A percentile compares a stretch with the other conserved stretches of the same genome.
phyloP scores from a whole-genome alignment of 1,140 invertebrate species.

The Nasonia vitripennis region DNA sequence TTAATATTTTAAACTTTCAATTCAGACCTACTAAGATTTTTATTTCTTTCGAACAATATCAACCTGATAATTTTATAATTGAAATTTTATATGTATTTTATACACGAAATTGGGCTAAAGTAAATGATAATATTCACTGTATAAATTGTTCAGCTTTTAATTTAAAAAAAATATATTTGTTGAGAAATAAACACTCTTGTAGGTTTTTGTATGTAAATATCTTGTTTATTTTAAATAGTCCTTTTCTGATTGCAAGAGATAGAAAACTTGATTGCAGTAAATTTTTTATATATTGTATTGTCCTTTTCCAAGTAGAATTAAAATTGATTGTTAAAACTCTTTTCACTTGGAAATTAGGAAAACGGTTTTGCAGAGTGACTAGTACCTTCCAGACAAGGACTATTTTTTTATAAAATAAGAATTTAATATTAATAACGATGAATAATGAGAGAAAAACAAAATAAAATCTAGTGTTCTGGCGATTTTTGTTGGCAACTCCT shows the following conservation, averaged over 20 bases:
- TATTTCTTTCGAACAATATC: not conserved
- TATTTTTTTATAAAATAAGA: slow-evolving; percentile 47
- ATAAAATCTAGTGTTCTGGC: not conserved
- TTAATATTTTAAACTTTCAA: not conserved
- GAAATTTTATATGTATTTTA: not conserved
- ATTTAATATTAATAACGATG: slow-evolving; percentile 35
- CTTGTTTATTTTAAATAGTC: slow-evolving; percentile 32
- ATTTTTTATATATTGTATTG: slow-evolving; percentile 16
- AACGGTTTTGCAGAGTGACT: slow-evolving; percentile 40
- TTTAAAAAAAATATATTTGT: not conserved
- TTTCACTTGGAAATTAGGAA: slow-evolving; percentile 25
- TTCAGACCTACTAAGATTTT: not conserved
- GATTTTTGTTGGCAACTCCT: slow-evolving; percentile 29
- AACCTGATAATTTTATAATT: not conserved
- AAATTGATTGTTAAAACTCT: slow-evolving; percentile 28
- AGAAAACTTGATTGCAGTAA: not conserved
- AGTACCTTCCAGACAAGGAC: slow-evolving; percentile 51
- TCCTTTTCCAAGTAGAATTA: slow-evolving; percentile 18
- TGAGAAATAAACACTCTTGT: slow-evolving; percentile 3
- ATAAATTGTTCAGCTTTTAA: not conserved
- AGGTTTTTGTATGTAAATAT: slow-evolving; percentile 32
- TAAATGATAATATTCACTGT: not conserved
- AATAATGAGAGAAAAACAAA: slow-evolving; percentile 12
- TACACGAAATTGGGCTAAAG: not conserved
- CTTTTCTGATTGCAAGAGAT: slow-evolving; percentile 39